Base-by-base conservation (phyloP, 2,888 invertebrate species). In the Tillus elongatus region DNA sequence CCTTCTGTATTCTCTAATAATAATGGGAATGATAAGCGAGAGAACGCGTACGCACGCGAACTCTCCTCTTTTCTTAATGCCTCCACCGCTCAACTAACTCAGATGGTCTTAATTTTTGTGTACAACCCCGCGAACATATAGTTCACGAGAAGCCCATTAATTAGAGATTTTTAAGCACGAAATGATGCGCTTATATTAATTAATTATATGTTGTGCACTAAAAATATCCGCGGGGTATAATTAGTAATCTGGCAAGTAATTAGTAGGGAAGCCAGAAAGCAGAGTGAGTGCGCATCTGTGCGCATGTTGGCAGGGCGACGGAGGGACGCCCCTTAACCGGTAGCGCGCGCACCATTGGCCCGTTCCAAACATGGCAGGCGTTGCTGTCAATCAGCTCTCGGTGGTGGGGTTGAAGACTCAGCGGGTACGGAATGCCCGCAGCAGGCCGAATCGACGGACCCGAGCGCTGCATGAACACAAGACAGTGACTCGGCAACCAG, bases 221-320 rank as follows among this genome's bases (percentile, higher is more conserved):
- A 63, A 64, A 66, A 64, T 64, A 61, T 60, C 66, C 64, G 60
- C 60, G 51, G 63, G 66, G 62, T 63, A 64, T 65, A 65, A 66
- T 66, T 66, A 66, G 66, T 61, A 61, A 61, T 62, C 58, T 58
- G 51, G 54, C 54, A 48, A 49, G 56, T 60, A 59, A 61, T 61
- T 59, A 63, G 60, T 58, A 30, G 36, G 31, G 34, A 43, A 40
- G 30, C 29, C 35, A 11, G 19, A 16, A 36, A 28, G 33, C 44
- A 41, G 33, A 32, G 37, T 40, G 47, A 41, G 41, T 45, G 43
- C 31, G 36, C 44, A 14, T 24, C 26, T 12, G 14, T 11, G 10
- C 41, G 36, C 26, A 32, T 39, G 15, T 14, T 12, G n/a, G 44
- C 39, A 46, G 53, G 48, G 47, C 44, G 42, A 39, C 16, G 30